A percentile compares a stretch with the other conserved stretches of the same genome.
Conservation (phyloP, 2,888 invertebrate genomes). For the Orchesellides sinensis region DNA sequence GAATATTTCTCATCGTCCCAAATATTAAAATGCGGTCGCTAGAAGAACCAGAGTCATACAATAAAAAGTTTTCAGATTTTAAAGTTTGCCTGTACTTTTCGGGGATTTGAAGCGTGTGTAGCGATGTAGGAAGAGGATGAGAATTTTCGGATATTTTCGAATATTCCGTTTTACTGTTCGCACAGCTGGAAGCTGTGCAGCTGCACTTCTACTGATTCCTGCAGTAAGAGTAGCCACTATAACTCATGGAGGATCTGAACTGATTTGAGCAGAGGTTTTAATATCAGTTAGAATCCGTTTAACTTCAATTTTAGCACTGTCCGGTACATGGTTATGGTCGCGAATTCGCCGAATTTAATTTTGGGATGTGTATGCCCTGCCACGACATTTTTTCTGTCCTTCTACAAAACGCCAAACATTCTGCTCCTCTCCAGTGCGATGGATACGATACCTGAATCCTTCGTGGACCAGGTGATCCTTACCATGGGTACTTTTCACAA, state of each 20-base stretch:
- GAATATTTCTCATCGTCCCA: conserved; percentile 33
- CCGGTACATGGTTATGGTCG: conserved; percentile 15
- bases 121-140: conserved; percentile 12
- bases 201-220: neutral
- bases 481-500: conserved; percentile 4
- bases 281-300: neutral
- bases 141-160: neutral
- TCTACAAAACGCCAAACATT: conserved; percentile 23
- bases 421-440: neutral
- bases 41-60: conserved; percentile 21
- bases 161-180: neutral
- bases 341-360: neutral
- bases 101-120: conserved; percentile 16
- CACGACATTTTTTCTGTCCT: neutral
- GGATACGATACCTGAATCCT: neutral
- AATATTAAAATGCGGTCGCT: conserved; percentile 36
- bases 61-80: conserved; percentile 31
- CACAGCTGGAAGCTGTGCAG: neutral
- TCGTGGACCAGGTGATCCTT: conserved; percentile 14
- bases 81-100: conserved; percentile 9
- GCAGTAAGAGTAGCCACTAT: neutral
- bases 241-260: neutral
- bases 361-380: neutral
- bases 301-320: conserved; percentile 8
- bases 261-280: neutral